Evolutionary conservation across 2,797 vertebrate genomes (phyloP).

Genomic region (Nannoperca obscura): DNA sequence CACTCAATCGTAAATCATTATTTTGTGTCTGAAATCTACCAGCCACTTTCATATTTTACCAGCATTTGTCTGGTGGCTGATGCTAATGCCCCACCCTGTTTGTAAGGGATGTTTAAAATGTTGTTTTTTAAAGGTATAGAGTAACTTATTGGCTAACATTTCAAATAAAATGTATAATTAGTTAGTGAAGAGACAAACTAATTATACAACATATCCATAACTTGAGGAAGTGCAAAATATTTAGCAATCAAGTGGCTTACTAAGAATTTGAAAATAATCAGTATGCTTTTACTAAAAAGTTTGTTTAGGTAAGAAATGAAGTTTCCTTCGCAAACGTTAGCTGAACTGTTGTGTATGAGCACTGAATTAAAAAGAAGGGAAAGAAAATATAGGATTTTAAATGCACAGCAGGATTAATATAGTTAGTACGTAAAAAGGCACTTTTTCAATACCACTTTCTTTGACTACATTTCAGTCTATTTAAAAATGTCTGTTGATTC

Average conservation of each 20-base stretch:
- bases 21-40: no score
- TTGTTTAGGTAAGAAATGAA: constrained; percentile 40
- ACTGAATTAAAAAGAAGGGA: constrained; percentile 37
- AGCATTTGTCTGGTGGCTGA: no score
- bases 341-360: constrained; percentile 11
- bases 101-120: constrained; percentile 13
- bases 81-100: neutral
- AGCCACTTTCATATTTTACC: no score
- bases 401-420: constrained; percentile 60
- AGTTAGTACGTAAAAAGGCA: constrained; percentile 75
- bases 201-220: constrained; percentile 37
- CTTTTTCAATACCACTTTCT: constrained; percentile 49
- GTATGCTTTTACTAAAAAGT: constrained; percentile 40
- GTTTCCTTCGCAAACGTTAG: constrained; percentile 17
- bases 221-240: constrained; percentile 58
- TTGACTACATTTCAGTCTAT: constrained; percentile 51
- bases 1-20: no score
- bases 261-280: constrained; percentile 32
- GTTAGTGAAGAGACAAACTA: constrained; percentile 1
- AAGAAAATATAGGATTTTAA: constrained; percentile 38
- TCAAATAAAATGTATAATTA: constrained; percentile 5
- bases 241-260: constrained; percentile 30
- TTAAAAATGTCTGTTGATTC: constrained; percentile 64
- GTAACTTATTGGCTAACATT: constrained; percentile 21
- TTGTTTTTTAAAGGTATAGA: constrained; percentile 22